Conservation (phyloP, 2,888 invertebrate species). For the Liposcelis brunnea region DNA sequence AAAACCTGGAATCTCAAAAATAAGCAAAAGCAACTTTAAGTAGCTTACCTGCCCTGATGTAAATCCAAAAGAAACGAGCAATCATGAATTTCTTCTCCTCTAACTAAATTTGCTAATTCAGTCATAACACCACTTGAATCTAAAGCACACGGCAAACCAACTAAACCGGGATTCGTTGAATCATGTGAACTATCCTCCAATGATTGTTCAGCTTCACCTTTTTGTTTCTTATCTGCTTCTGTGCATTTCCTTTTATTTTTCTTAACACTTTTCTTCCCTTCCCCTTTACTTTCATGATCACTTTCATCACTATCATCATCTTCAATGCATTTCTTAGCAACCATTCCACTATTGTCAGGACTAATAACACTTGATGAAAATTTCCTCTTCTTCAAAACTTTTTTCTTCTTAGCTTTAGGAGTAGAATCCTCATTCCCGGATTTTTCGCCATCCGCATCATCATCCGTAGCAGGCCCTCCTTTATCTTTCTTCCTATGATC, state of each 20-base stretch:
- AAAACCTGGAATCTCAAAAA: constrained; percentile 9
- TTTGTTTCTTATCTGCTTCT: no score
- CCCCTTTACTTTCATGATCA: constrained; percentile 9
- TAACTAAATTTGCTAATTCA: constrained; percentile 30
- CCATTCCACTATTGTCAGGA: constrained; percentile 13
- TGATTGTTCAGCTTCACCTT: no score
- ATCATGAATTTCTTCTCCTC: constrained; percentile 22
- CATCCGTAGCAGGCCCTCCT: constrained; percentile 21
- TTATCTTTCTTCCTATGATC: constrained; percentile 14
- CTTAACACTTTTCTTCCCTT: no score
- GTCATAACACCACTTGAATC: constrained; percentile 25
- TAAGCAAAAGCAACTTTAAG: background rate
- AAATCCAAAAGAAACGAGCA: constrained; percentile 10
- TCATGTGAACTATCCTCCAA: background rate
- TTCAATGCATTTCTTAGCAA: constrained; percentile 15
- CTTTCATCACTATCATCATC: constrained; percentile 16
- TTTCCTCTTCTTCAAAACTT: constrained; percentile 7
- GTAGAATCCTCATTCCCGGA: constrained; percentile 24
- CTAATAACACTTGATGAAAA: background rate
- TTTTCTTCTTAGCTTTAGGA: constrained; percentile 16
- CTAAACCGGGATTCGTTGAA: constrained; percentile 12
- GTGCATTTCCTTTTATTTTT: no score
- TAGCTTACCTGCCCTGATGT: constrained; percentile 7
- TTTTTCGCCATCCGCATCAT: constrained; percentile 29
- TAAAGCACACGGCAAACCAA: no score